Percentiles rank a stretch among this genome's conserved stretches.
These are phyloP conservation scores for Spilogale gracilis DNA, from an alignment of 2,113 vertebrate genomes.

Conservation along the genomic window DNA sequence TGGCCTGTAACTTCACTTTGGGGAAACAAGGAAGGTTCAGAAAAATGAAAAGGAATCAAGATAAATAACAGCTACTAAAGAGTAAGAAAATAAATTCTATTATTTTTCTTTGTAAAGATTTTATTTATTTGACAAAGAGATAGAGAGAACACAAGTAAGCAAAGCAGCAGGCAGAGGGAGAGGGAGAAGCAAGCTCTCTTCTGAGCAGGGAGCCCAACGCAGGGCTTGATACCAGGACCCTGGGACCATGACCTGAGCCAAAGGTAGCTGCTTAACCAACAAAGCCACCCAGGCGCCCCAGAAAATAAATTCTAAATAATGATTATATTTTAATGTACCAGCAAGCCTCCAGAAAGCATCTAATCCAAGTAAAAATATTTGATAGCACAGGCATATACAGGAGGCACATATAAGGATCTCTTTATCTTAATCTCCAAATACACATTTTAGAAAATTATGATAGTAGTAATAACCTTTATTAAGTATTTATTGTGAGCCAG, in stretches of 20 bases:
- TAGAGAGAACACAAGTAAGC: no score
- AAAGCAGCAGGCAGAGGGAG: no score
- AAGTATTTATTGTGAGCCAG: background rate
- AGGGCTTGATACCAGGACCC: no score
- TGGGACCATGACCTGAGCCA: no score
- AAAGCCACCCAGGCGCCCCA: background rate
- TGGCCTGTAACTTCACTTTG: background rate
- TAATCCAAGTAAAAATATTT: slow-evolving; percentile 17
- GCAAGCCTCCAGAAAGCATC: background rate
- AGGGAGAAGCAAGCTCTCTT: no score
- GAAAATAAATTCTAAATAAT: background rate
- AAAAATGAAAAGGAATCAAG: background rate
- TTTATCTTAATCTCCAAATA: background rate
- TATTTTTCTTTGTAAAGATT: no score
- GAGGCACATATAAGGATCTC: background rate
- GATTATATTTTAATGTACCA: background rate
- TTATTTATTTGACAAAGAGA: no score
- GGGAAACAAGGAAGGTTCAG: background rate
- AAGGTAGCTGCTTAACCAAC: no score
- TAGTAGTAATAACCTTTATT: background rate
- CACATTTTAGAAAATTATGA: background rate
- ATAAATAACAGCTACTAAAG: background rate
- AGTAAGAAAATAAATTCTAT: background rate
- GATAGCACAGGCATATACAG: background rate
- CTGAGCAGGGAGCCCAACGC: no score